Evolutionary conservation across 1,140 invertebrate species (phyloP), one percentile per base, ranked within the genome.

Genomic region (Drosophila watanabei): DNA sequence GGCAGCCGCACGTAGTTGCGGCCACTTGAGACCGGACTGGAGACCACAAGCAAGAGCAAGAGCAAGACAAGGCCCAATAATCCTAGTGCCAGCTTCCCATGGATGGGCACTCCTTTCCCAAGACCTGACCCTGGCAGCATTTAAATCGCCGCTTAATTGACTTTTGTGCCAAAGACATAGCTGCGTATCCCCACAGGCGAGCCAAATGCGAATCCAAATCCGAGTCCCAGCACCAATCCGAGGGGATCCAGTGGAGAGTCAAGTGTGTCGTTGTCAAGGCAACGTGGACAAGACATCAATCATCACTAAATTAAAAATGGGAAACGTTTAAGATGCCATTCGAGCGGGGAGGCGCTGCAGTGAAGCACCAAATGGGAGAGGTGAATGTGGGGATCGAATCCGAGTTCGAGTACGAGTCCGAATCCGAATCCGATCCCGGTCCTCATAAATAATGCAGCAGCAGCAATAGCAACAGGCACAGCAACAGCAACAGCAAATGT

Each of bases 221-320:
- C 64, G 64, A 70, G 32, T 62, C 41, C 56, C 32, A 35, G 57
- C 41, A 30, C 43, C 16, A 43, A 20, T 24, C 46, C 58, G 48
- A 41, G 69, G 32, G 20, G 63, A 57, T 56, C 54, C n/a, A 66
- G 39, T 32, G 46, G 64, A 62, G 80, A 75, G 71, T 83, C 84
- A 86, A 84, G 78, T 84, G 82, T 87, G 71, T 77, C 77, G 84
- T 87, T 85, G 86, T 89, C 86, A 85, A 82, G 72, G 66, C 86
- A 75, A 82, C 54, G 71, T 82, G 79, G 86, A 90, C 86, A 90
- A 86, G 82, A 90, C 86, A 90, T 90, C 86, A 90, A 90, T 90
- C 86, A 90, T 90, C 86, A 90, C 86, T 86, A 86, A 90, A 90
- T 90, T 90, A 90, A 90, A 90, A 89, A 79, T 72, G 65, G 54